Evolutionary conservation across 2,113 vertebrate species (phyloP), one percentile per base, ranked within the genome.

Genomic region (Todiramphus saurophagus): DNA sequence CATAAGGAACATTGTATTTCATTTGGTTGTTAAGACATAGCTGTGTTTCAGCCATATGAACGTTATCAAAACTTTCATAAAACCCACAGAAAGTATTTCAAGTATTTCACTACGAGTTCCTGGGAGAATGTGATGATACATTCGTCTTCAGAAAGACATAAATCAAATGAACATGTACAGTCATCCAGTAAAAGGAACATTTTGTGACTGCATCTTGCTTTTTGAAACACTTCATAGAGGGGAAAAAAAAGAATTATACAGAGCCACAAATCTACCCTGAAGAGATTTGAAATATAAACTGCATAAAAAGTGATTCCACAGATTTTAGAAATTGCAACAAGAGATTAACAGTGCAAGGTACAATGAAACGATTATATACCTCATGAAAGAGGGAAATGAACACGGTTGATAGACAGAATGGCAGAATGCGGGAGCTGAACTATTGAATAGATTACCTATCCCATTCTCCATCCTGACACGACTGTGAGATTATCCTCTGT

Each of bases 221-320:
- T 86, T 77, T 90, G 35, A 90, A 93, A 68, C 17, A 62, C 15
- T 94, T 72, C 56, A 53, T 78, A 21, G 15, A 41, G 16, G 46
- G n/a, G 13, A 89, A 75, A 50, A 50, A 50, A 56, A 95, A 74
- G 16, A 59, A 53, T 81, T 91, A 72, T 16, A 89, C 1, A 8
- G 68, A 87, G 35, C 13, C 53, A 76, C 50, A 85, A 84, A 69
- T 67, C 66, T 76, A 50, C 63, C 48, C 94, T 83, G 43, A 84
- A 89, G 50, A 93, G 63, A 82, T 92, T 46, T 80, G n/a, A 94
- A 95, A 91, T 79, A 89, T 59, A 93, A 39, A 72, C 66, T 79
- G 76, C 19, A 87, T 46, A 86, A 94, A 87, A 88, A 83, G 39
- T 92, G 85, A 97, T 96, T 97, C 95, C 92, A 92, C 37, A 96